Evolutionary conservation across 2,888 invertebrate genomes (phyloP).

Genomic region (Drosophila sordidula): DNA sequence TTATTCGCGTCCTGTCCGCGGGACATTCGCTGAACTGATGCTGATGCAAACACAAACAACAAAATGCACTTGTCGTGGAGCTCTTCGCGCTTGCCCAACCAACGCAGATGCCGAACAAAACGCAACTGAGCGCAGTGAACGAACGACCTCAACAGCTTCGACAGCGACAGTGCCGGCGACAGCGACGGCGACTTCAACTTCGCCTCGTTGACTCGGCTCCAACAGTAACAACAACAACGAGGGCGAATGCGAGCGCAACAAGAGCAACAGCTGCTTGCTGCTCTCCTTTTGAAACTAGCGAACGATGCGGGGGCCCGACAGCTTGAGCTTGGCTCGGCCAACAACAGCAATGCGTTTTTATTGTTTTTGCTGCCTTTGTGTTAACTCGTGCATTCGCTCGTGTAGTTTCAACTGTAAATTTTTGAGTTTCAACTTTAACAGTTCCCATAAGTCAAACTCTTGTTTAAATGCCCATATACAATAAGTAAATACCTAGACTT

Average conservation of each 20-base stretch:
- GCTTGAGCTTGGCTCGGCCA: constrained; percentile 13
- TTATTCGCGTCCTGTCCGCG: constrained; percentile 16
- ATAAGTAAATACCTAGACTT: background rate
- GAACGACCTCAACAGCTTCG: constrained; percentile 41
- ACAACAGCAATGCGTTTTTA: constrained; percentile 19
- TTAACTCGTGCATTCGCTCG: constrained; percentile 2
- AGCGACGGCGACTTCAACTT: constrained; percentile 27
- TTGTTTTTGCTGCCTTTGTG: constrained; percentile 11
- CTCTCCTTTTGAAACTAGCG: constrained; percentile 14
- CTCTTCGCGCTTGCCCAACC: constrained; percentile 22
- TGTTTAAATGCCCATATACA: background rate
- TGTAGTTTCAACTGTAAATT: constrained; percentile 21
- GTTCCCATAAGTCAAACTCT: background rate
- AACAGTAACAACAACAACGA: constrained; percentile 7
- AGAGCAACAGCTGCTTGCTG: constrained; percentile 34
- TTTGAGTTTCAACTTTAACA: constrained; percentile 10
- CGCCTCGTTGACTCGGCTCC: constrained; percentile 44
- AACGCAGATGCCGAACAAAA: constrained; percentile 45
- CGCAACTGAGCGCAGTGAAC: constrained; percentile 55
- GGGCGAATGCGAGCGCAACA: background rate
- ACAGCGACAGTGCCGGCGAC: background rate
- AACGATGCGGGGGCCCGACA: constrained; percentile 10
- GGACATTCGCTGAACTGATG: background rate
- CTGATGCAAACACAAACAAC: constrained; percentile 16
- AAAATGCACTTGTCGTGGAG: constrained; percentile 2